Conservation (phyloP, 1,140 invertebrate genomes). For the Cydia splendana region DNA sequence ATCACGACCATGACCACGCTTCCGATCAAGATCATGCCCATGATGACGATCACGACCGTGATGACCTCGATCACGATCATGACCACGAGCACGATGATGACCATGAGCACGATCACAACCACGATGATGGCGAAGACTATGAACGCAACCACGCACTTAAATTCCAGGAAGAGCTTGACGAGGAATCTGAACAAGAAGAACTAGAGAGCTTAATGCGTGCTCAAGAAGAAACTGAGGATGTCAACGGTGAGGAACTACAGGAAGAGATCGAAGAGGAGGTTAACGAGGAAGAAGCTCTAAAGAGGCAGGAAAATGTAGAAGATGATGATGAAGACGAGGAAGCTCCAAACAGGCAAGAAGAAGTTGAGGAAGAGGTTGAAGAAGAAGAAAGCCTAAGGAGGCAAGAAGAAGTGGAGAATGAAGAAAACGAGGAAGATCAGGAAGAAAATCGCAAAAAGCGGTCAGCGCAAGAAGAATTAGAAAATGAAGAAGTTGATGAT, state of each 20-base stretch:
- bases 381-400: too few relatives aligned
- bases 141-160: neutral
- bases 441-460: conserved; percentile 14
- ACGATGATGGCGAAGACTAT: neutral
- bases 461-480: neutral
- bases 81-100: conserved; percentile 29
- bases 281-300: neutral
- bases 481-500: neutral
- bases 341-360: conserved; percentile 1
- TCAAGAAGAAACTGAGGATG: conserved; percentile 34
- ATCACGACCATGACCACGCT: conserved; percentile 5
- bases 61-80: neutral
- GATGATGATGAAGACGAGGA: conserved; percentile 32
- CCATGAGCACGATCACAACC: conserved; percentile 23
- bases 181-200: conserved; percentile 36
- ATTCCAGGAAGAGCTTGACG: conserved; percentile 33
- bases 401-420: too few relatives aligned
- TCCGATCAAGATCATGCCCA: conserved; percentile 28
- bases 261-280: conserved; percentile 35
- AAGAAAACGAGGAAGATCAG: conserved; percentile 14
- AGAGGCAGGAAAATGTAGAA: conserved; percentile 11
- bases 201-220: conserved; percentile 36
- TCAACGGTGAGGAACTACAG: conserved; percentile 34
- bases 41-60: conserved; percentile 1
- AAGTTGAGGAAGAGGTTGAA: neutral